phyloP scores from a whole-genome alignment of 1,140 invertebrate genomes.

The Sweltsa coloradensis region DNA sequence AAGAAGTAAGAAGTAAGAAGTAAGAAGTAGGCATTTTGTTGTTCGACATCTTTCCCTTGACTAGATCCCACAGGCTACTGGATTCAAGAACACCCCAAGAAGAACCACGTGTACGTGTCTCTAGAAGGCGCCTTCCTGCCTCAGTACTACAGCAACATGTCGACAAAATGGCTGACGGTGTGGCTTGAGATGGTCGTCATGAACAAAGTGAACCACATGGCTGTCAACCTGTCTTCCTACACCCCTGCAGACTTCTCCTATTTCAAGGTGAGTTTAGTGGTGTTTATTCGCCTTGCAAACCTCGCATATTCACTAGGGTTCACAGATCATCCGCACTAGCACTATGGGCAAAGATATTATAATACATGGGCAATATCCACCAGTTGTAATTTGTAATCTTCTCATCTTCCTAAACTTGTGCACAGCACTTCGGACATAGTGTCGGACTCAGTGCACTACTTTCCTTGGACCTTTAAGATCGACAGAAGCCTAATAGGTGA shows the following conservation, averaged over 20 bases:
- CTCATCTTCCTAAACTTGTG: too few species aligned
- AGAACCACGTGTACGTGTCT: slow-evolving; percentile 28
- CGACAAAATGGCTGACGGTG: slow-evolving; percentile 29
- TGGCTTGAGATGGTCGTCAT: slow-evolving; percentile 35
- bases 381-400: too few species aligned
- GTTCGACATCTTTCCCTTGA: too few species aligned
- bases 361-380: too few species aligned
- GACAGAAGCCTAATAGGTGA: too few species aligned
- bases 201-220: not conserved
- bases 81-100: slow-evolving; percentile 23
- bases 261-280: slow-evolving; percentile 18
- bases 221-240: slow-evolving; percentile 14
- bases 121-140: slow-evolving; percentile 38
- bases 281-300: not conserved
- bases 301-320: not conserved
- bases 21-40: too few species aligned
- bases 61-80: slow-evolving; percentile 27
- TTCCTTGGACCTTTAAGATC: too few species aligned
- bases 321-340: slow-evolving; percentile 8
- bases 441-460: too few species aligned
- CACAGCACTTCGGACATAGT: too few species aligned
- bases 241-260: slow-evolving; percentile 18
- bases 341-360: slow-evolving; percentile 23
- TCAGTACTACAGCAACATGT: slow-evolving; percentile 30
- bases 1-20: too few species aligned